Conservation (phyloP, 1,140 invertebrate species). For the Cherax quadricarinatus region DNA sequence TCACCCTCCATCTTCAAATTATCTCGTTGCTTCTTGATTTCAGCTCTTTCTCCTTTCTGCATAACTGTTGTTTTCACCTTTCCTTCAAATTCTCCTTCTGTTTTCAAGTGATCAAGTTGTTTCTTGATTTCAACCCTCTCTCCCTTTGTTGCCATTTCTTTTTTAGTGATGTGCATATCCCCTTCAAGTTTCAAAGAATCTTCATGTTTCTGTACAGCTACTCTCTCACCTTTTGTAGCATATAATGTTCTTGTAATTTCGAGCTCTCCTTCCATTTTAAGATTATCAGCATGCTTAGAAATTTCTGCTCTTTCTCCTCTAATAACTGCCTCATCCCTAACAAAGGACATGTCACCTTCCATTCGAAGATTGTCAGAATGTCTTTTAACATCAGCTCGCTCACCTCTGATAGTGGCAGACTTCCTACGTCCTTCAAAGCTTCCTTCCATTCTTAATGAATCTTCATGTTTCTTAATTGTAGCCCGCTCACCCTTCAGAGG, state of each 20-base stretch:
- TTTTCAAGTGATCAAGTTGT: conserved; percentile 76
- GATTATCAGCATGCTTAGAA: conserved; percentile 81
- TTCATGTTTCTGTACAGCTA: conserved; percentile 77
- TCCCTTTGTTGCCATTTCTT: conserved; percentile 28
- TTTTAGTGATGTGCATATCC: conserved; percentile 36
- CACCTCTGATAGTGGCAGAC: neutral
- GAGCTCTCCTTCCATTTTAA: conserved; percentile 76
- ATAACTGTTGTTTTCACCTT: conserved; percentile 33
- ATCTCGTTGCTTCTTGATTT: conserved; percentile 69
- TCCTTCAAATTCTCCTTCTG: conserved; percentile 37
- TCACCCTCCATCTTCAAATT: conserved; percentile 73
- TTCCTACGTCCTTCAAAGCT: conserved; percentile 45
- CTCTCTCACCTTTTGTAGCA: conserved; percentile 48
- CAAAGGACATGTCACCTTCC: conserved; percentile 72
- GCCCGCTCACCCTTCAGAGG: conserved; percentile 22
- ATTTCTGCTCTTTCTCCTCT: conserved; percentile 77
- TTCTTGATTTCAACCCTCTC: conserved; percentile 75
- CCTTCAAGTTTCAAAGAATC: conserved; percentile 79
- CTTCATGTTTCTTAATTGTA: conserved; percentile 25
- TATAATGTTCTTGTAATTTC: conserved; percentile 72
- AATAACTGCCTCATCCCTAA: conserved; percentile 40
- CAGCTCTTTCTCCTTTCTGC: conserved; percentile 65
- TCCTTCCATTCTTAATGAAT: conserved; percentile 36
- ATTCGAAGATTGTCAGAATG: conserved; percentile 72
- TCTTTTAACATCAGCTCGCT: conserved; percentile 34